Percentiles rank a stretch among this genome's conserved stretches.
Conservation (phyloP, 2,888 invertebrate genomes). For the Reticulitermes lucifugus region DNA sequence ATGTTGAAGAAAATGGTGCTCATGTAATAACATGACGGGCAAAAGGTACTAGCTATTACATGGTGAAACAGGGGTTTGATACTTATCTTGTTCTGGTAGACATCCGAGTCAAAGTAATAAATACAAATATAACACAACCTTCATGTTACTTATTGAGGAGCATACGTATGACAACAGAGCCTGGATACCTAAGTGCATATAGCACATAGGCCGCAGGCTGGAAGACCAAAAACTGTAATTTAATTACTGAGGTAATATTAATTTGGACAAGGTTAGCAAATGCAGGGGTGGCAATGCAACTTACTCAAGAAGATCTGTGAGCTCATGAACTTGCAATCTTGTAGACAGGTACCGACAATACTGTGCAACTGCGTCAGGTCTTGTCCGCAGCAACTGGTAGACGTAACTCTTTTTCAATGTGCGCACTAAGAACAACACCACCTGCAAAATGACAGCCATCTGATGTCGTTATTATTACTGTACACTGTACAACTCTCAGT, state of each 20-base stretch:
- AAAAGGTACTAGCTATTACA: no score
- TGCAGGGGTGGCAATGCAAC: slow-evolving; percentile 56
- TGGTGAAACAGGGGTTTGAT: neutral
- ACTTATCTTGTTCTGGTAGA: neutral
- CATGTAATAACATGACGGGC: no score
- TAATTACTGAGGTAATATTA: no score
- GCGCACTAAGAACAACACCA: slow-evolving; percentile 79
- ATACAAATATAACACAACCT: neutral
- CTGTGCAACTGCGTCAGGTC: slow-evolving; percentile 78
- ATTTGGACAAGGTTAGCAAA: no score
- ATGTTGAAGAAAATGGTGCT: no score
- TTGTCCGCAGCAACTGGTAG: slow-evolving; percentile 75
- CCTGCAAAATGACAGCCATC: slow-evolving; percentile 64
- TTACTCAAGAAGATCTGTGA: slow-evolving; percentile 81
- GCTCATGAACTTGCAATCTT: slow-evolving; percentile 74
- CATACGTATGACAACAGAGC: neutral
- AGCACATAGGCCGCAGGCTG: no score
- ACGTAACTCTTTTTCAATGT: slow-evolving; percentile 80
- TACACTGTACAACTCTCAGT: no score
- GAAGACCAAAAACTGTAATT: no score
- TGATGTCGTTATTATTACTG: no score
- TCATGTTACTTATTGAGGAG: neutral
- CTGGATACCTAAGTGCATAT: no score
- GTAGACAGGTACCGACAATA: slow-evolving; percentile 80
- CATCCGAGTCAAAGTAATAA: no score